phyloP scores from a whole-genome alignment of 2,113 vertebrate genomes.

The Phyllostomus discolor region DNA sequence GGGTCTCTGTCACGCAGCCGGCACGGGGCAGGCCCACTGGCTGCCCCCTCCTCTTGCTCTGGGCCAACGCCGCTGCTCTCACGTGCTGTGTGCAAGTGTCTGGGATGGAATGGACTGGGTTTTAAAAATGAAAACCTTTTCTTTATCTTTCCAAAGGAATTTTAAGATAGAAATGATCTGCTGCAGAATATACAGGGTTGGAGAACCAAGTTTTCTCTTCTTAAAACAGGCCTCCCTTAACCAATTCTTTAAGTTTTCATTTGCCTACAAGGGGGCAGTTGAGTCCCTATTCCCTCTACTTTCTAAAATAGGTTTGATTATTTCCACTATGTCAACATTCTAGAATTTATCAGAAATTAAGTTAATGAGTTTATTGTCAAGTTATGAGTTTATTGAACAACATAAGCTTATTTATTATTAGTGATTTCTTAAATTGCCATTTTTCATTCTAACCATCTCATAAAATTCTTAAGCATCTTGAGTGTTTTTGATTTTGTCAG shows the following conservation, averaged over 20 bases:
- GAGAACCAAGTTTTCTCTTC: background rate
- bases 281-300: background rate
- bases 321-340: background rate
- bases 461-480: background rate
- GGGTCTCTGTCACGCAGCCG: too few species aligned
- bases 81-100: background rate
- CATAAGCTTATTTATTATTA: background rate
- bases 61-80: accelerated
- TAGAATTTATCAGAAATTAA: background rate
- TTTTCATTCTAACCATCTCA: background rate
- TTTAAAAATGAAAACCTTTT: background rate
- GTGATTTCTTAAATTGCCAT: background rate
- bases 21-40: background rate
- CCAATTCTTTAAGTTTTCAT: background rate
- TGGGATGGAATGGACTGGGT: background rate
- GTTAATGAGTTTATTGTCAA: background rate
- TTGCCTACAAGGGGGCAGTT: background rate
- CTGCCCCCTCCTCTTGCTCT: background rate
- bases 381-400: background rate
- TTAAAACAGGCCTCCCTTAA: background rate
- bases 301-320: background rate
- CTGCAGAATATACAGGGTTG: background rate
- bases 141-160: background rate
- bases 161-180: background rate
- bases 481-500: background rate